phyloP scores from a whole-genome alignment of 2,797 vertebrate genomes.

The Microhierax caerulescens region DNA sequence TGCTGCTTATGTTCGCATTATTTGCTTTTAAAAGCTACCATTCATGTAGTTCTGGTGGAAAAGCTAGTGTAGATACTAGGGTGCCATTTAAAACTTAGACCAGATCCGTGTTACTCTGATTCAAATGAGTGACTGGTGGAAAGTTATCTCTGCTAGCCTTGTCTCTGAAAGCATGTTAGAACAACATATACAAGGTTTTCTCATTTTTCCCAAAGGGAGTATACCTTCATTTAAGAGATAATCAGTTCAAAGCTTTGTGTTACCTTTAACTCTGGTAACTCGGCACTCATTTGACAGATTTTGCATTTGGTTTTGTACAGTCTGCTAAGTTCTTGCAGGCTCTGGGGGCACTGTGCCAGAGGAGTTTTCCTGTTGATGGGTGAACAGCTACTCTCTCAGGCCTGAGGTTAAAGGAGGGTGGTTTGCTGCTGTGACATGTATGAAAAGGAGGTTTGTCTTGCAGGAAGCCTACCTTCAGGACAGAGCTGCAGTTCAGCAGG shows the following conservation, averaged over 20 bases:
- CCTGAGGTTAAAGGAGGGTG: neutral
- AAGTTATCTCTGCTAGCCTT: neutral
- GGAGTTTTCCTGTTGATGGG: neutral
- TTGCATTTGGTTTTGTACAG: neutral
- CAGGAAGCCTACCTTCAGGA: neutral
- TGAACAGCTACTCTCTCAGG: neutral
- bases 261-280: neutral
- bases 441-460: constrained; percentile 57
- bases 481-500: constrained; percentile 44
- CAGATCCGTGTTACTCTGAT: neutral
- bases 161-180: neutral
- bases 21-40: neutral
- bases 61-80: neutral
- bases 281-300: neutral
- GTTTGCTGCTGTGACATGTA: neutral
- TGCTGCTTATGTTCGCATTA: neutral
- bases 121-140: neutral
- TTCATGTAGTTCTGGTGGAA: neutral
- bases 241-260: neutral
- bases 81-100: neutral
- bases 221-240: neutral
- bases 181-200: neutral
- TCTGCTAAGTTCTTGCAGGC: neutral
- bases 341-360: neutral
- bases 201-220: neutral